Evolutionary conservation across 2,113 vertebrate genomes (phyloP).

Genomic region (Odocoileus virginianus): DNA sequence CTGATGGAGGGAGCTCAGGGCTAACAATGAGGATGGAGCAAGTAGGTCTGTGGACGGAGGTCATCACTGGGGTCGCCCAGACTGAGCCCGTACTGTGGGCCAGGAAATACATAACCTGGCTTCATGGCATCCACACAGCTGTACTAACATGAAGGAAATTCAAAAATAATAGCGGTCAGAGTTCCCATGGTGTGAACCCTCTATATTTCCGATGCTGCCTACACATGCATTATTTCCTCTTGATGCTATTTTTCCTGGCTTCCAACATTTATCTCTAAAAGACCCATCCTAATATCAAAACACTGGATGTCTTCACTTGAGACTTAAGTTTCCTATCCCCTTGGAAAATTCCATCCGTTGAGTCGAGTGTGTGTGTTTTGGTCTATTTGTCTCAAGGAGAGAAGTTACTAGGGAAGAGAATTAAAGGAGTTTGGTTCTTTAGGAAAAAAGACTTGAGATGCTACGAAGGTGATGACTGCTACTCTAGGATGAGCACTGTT

Average conservation of each 20-base stretch:
- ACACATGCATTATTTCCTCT: slow-evolving; percentile 30
- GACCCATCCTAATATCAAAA: slow-evolving; percentile 51
- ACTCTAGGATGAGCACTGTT: not conserved
- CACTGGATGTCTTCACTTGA: slow-evolving; percentile 37
- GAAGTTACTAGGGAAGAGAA: not conserved
- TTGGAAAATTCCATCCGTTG: slow-evolving; percentile 48
- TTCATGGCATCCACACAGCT: not conserved
- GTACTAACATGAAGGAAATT: not conserved
- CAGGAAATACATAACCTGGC: not conserved
- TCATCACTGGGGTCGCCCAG: rapidly evolving
- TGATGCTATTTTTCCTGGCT: slow-evolving; percentile 59
- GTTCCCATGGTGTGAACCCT: not conserved
- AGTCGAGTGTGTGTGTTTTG: not conserved
- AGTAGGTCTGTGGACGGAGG: rapidly evolving
- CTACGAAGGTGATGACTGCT: rapidly evolving
- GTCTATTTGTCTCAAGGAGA: not conserved
- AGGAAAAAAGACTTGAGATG: not conserved
- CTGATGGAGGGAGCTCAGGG: not conserved
- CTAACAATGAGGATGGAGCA: rapidly evolving
- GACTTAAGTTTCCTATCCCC: slow-evolving; percentile 36
- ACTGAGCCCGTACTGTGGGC: rapidly evolving
- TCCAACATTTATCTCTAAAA: slow-evolving; percentile 38
- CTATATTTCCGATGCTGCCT: not conserved
- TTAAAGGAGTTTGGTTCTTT: not conserved
- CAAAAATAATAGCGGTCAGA: not conserved